Percentiles rank a stretch among this genome's conserved stretches.
phyloP scores from a whole-genome alignment of 1,140 invertebrate species.

The Hypsibius dujardini region DNA sequence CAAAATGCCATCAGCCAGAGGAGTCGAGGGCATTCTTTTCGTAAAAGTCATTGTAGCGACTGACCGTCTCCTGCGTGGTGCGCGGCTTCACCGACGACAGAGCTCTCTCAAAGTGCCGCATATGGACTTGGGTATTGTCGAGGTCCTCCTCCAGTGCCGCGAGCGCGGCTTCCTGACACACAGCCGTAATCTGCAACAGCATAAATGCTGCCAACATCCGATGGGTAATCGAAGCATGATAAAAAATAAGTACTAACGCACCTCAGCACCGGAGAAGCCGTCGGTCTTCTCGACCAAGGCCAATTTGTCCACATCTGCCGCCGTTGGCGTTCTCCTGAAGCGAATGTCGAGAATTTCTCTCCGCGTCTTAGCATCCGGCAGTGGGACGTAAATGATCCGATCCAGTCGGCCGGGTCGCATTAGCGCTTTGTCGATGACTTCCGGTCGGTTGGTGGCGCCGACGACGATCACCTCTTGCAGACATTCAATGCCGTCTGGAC shows the following conservation, averaged over 20 bases:
- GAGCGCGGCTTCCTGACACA: background rate
- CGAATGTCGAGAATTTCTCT: constrained; percentile 49
- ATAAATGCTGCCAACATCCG: background rate
- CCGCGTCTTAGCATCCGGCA: constrained; percentile 55
- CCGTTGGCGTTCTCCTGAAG: constrained; percentile 43
- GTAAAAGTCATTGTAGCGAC: background rate
- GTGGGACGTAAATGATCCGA: constrained; percentile 63
- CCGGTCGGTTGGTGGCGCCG: constrained; percentile 88
- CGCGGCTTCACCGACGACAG: background rate
- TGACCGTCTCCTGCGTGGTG: background rate
- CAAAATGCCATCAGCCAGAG: no score
- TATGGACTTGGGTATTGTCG: no score
- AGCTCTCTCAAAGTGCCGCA: background rate
- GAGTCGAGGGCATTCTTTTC: no score
- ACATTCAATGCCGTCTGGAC: constrained; percentile 62
- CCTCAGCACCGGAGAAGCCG: constrained; percentile 71
- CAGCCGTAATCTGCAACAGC: background rate
- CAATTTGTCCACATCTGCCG: constrained; percentile 42
- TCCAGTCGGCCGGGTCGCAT: constrained; percentile 71
- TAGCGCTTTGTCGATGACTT: constrained; percentile 72
- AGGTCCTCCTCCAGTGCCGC: background rate
- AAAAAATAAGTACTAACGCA: constrained; percentile 32
- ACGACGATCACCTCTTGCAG: constrained; percentile 67
- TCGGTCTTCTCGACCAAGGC: constrained; percentile 46
- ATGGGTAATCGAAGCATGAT: background rate